Evolutionary conservation across 1,140 invertebrate species (phyloP), one percentile per base, ranked within the genome.

Genomic region (Cyrtorhinus lividipennis): DNA sequence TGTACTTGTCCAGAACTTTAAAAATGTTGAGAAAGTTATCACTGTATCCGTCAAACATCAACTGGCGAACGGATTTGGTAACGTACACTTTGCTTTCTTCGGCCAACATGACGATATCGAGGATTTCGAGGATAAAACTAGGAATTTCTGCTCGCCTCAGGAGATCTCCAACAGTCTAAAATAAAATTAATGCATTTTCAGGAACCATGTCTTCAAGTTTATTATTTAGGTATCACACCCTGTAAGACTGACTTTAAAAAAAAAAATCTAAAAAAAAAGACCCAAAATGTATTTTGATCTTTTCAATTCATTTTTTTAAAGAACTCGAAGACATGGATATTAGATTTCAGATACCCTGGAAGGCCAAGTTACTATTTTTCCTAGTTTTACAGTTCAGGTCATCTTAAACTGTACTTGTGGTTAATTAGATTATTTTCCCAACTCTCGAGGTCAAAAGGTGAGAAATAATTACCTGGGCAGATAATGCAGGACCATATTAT

Each of bases 11-110:
- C n/a, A n/a, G n/a, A n/a, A n/a, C n/a, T 46, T 78, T 76, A 1
- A 80, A 82, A 27, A 86, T 71, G 26, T 81, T 78, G 26, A 91
- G 77, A 20, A 91, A 71, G 0, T 76, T 66, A 69, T 92, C 88
- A 0, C 76, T 73, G 67, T 87, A 91, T 0, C 89, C 89, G 1
- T 84, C 81, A 69, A 90, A 91, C 0, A 90, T 72, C 13, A 90
- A 72, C 66, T 92, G 80, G 3, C 81, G 75, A 0, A 84, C 83
- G 0, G 75, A 78, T 0, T 88, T 75, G 10, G 76, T 22, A 87
- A 71, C 18, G 73, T 72, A 53, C 80, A 77, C 2, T 73, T 72
- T 68, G 76, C 70, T 13, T 83, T 68, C 1, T 77, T 71, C 57
- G 81, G 68, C 0, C 82, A 80, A 1, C 87, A 68, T 15, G 76